These are phyloP conservation scores for Bergia puertoricense DNA, from an alignment of 92 coral and sea anemone genomes.

Conservation along the genomic window DNA sequence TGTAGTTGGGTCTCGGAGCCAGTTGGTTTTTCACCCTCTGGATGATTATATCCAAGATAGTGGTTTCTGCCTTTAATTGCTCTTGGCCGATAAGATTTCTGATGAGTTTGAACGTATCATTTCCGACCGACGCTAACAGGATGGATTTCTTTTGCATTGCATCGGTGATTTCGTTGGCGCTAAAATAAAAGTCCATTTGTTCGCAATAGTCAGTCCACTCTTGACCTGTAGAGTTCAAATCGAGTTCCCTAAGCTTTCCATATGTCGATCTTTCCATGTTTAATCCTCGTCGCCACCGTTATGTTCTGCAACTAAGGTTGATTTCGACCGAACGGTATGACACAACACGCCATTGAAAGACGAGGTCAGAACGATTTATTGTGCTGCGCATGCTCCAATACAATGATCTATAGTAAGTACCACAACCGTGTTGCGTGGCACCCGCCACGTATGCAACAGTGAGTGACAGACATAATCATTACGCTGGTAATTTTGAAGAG, in stretches of 20 bases:
- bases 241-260: neutral
- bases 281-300: neutral
- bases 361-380: conserved; percentile 20
- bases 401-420: neutral
- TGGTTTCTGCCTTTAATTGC: conserved; percentile 17
- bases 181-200: too few relatives aligned
- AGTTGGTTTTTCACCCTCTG: conserved; percentile 18
- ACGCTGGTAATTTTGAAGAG: too few relatives aligned
- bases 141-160: neutral
- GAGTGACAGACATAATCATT: too few relatives aligned
- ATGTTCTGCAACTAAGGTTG: neutral
- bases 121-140: neutral
- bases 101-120: neutral
- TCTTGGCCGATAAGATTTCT: conserved; percentile 11
- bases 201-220: neutral
- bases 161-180: neutral
- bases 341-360: conserved; percentile 11
- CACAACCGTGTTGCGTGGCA: neutral
- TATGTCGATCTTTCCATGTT: neutral
- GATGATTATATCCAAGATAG: conserved; percentile 8
- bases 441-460: conserved; percentile 20
- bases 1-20: neutral
- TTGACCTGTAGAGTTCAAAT: neutral
- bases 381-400: neutral
- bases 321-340: neutral